Evolutionary conservation across 1,140 invertebrate species (phyloP).

Genomic region (Drosophila arizonae): DNA sequence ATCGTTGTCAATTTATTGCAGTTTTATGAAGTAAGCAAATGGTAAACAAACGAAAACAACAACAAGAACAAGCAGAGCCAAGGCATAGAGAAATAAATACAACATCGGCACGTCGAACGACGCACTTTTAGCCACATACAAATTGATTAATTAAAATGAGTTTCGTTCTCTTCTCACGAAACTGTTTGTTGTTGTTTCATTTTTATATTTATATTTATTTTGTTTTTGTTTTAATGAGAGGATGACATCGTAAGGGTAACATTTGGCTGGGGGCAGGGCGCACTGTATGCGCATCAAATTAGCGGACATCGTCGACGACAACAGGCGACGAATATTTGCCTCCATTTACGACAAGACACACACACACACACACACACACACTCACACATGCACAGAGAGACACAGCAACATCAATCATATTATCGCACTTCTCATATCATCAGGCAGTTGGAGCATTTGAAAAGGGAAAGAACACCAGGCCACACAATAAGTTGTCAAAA

Average conservation of each 20-base stretch:
- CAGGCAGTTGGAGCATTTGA: conserved; percentile 2
- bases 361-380: not conserved
- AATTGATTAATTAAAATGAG: conserved; percentile 69
- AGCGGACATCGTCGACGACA: conserved; percentile 12
- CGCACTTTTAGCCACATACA: conserved; percentile 55
- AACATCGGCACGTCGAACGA: conserved; percentile 41
- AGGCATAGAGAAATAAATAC: conserved; percentile 11
- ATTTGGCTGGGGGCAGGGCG: not conserved
- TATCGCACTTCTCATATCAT: not conserved
- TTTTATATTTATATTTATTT: not conserved
- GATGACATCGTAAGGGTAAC: conserved; percentile 7
- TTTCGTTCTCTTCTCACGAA: conserved; percentile 31
- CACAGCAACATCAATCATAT: conserved; percentile 7
- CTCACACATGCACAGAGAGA: not conserved
- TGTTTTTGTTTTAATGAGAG: conserved; percentile 30
- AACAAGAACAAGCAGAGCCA: conserved; percentile 21
- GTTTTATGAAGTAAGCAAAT: conserved; percentile 41
- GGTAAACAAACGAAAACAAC: conserved; percentile 27
- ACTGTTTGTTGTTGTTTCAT: not conserved
- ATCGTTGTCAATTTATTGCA: conserved; percentile 56
- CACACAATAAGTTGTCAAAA: not conserved
- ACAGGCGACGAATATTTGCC: conserved; percentile 3
- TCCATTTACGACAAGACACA: conserved; percentile 1
- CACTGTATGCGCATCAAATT: conserved; percentile 37
- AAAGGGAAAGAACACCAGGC: not conserved